phyloP scores from a whole-genome alignment of 1,140 invertebrate genomes.

The Hestina assimilis region DNA sequence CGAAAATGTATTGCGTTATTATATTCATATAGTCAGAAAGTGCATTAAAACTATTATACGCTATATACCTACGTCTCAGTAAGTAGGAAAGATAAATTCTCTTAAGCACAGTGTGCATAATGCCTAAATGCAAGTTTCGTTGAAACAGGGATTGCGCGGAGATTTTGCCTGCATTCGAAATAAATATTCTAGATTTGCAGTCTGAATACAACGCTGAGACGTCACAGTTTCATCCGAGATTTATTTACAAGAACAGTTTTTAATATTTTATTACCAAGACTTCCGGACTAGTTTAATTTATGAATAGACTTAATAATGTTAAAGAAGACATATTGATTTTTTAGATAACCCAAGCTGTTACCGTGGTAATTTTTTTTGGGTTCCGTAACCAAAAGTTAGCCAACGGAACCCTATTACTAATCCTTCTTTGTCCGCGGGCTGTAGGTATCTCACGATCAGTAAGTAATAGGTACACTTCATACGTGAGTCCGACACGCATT shows the following conservation, averaged over 20 bases:
- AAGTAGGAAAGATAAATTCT: slow-evolving; percentile 28
- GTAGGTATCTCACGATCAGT: too few species aligned
- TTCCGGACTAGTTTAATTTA: slow-evolving; percentile 17
- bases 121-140: slow-evolving; percentile 57
- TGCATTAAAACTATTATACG: slow-evolving; percentile 8
- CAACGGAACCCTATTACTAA: too few species aligned
- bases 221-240: slow-evolving; percentile 47
- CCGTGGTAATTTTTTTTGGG: too few species aligned
- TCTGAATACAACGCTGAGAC: slow-evolving; percentile 45
- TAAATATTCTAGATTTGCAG: slow-evolving; percentile 66
- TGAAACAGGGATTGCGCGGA: slow-evolving; percentile 54
- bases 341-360: too few species aligned
- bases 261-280: neutral
- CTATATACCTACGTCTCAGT: slow-evolving; percentile 7
- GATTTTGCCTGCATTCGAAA: slow-evolving; percentile 63
- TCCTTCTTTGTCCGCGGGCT: too few species aligned
- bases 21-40: neutral
- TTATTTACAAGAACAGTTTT: slow-evolving; percentile 34
- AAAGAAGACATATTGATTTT: neutral
- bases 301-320: slow-evolving; percentile 3
- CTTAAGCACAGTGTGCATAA: slow-evolving; percentile 41
- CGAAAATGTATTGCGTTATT: neutral
- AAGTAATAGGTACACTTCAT: too few species aligned
- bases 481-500: too few species aligned
- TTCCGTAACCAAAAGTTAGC: too few species aligned